Evolutionary conservation across 2,888 invertebrate species (phyloP), one percentile per base, ranked within the genome.

Genomic region (Encarsia formosa): DNA sequence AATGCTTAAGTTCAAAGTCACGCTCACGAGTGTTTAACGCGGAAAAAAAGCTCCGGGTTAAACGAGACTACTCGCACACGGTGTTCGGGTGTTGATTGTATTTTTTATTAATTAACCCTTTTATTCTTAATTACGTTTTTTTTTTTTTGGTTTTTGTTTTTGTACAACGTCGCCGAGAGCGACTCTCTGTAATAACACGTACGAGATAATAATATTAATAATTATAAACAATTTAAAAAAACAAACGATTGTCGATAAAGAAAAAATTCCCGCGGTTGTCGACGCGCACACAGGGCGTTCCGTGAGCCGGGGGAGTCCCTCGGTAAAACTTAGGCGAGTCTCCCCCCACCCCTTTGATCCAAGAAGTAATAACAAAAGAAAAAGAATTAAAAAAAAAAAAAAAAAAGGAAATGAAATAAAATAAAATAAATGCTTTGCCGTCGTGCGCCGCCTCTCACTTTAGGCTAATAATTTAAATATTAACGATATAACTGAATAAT

Each of bases 381-480:
- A 31, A 65, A 47, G 50, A n/a, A n/a, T n/a, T n/a, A n/a, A n/a
- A n/a, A n/a, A n/a, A n/a, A n/a, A n/a, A n/a, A n/a, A n/a, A n/a
- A 57, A 54, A 61, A 65, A 48, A 39, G 40, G 32, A 18, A 49
- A 31, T 29, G 26, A 32, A 41, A 13, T n/a, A 24, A 65, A 49
- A 48, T 56, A 60, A 58, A 66, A 50, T 48, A 62, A 67, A 70
- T 70, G 72, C 72, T 73, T 73, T 71, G 68, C 71, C 71, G 68
- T 72, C 71, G 73, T 72, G 70, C 72, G 72, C 66, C 68, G 71
- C 71, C 72, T 71, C 71, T 70, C 68, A 72, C 69, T 71, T 70
- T 73, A 73, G 72, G 70, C 70, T 71, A 71, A 71, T 71, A 66
- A 71, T 72, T 73, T 70, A 73, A 73, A 69, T 63, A 70, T 32